Base-by-base conservation (phyloP, 2,888 invertebrate species). In the Drosophila phalerata region DNA sequence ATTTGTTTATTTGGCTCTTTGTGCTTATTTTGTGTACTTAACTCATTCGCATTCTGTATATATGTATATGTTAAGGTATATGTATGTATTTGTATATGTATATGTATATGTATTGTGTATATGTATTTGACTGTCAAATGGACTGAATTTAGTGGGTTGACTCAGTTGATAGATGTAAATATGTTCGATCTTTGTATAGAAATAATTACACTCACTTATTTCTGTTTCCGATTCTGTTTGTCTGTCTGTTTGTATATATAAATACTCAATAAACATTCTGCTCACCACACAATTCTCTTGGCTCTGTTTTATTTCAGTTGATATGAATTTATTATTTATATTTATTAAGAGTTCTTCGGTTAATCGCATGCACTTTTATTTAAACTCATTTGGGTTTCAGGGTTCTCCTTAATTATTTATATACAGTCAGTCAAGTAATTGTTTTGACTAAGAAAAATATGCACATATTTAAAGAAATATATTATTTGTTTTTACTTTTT, bases 141-240 rank as follows among this genome's bases (percentile, higher is more conserved):
- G 40, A 48, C 34, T 48, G 51, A 51, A 77, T 57, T 79, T 55
- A 56, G 61, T 57, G 52, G 75, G 22, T 68, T 77, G 66, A 56
- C 69, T 81, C 77, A 72, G 70, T 85, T 81, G 74, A 79, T 83
- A 72, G 81, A 61, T 78, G 82, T 80, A 81, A 84, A 80, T 77
- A 51, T 55, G 67, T 62, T 58, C 38, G 63, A 53, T 68, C 28
- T 49, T 72, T 69, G 61, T 64, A 47, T 74, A 64, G 71, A 62
- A 57, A 81, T 79, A 81, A 69, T 70, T 68, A 57, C 64, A 56
- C 65, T 67, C 68, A 55, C 56, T 67, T 71, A 48, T 45, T 32
- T 45, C 15, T 51, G 30, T n/a, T 30, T 30, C 19, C 30, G 15
- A 43, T 56, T 43, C 40, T 37, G 49, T 42, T 28, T 71, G 43